phyloP scores from a whole-genome alignment of 2,888 invertebrate genomes.

The Horisme vitalbata region DNA sequence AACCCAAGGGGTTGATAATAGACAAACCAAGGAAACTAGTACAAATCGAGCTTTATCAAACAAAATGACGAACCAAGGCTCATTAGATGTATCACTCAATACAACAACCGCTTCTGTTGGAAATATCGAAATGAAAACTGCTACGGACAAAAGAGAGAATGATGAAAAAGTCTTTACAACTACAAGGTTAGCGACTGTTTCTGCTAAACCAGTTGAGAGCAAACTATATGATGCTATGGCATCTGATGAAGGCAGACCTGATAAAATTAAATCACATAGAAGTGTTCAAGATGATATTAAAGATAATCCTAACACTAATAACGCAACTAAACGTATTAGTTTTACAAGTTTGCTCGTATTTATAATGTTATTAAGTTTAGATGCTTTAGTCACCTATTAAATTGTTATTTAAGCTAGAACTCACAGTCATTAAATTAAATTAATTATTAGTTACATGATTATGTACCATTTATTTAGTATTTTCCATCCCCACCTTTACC shows the following conservation, averaged over 20 bases:
- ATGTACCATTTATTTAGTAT: slow-evolving; percentile 4
- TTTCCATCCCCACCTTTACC: background rate
- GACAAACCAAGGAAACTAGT: slow-evolving; percentile 21
- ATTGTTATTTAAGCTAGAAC: slow-evolving; percentile 45
- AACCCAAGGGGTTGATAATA: slow-evolving; percentile 10
- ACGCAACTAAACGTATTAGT: slow-evolving; percentile 41
- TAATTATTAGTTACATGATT: slow-evolving; percentile 44
- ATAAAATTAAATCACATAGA: slow-evolving; percentile 59
- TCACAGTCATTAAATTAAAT: slow-evolving; percentile 76
- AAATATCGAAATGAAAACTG: slow-evolving; percentile 22
- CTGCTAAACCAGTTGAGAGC: slow-evolving; percentile 62
- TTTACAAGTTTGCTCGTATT: slow-evolving; percentile 41
- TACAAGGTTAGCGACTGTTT: slow-evolving; percentile 67
- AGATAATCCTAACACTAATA: slow-evolving; percentile 36
- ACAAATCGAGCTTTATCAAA: slow-evolving; percentile 18
- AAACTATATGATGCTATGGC: slow-evolving; percentile 64
- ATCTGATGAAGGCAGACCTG: slow-evolving; percentile 70
- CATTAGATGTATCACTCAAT: slow-evolving; percentile 36
- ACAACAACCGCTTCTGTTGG: slow-evolving; percentile 25
- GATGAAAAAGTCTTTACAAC: slow-evolving; percentile 55
- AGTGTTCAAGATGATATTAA: slow-evolving; percentile 52
- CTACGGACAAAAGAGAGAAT: slow-evolving; percentile 26
- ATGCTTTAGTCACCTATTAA: slow-evolving; percentile 41
- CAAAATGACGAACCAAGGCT: slow-evolving; percentile 32
- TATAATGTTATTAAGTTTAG: slow-evolving; percentile 47